phyloP scores from a whole-genome alignment of 2,113 vertebrate genomes.

The Orientallactaga bullata region DNA sequence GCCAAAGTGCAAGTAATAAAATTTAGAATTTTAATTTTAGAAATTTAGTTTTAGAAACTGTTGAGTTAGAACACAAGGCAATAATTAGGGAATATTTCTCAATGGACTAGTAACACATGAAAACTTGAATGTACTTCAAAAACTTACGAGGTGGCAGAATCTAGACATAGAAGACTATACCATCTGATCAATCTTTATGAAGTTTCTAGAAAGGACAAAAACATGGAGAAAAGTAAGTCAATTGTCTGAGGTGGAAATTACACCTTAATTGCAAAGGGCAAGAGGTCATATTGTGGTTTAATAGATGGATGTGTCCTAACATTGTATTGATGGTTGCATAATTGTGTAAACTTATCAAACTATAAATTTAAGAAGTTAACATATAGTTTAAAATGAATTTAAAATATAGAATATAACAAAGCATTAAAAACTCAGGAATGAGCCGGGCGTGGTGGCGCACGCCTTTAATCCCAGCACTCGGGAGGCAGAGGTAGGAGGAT shows the following conservation, averaged over 20 bases:
- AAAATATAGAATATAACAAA: not conserved
- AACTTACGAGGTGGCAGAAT: not conserved
- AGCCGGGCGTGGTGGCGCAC: too few species aligned
- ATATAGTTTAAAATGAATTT: not conserved
- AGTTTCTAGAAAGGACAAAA: conserved; percentile 25
- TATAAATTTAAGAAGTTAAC: not conserved
- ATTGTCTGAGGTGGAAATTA: not conserved
- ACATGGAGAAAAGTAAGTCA: not conserved
- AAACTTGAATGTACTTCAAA: not conserved
- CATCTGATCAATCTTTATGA: not conserved
- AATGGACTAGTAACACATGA: not conserved
- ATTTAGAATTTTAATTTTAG: too few species aligned
- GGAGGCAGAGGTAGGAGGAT: too few species aligned
- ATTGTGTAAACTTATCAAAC: not conserved
- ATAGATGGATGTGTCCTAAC: not conserved
- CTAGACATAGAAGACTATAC: not conserved
- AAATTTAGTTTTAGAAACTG: too few species aligned
- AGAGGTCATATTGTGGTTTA: not conserved
- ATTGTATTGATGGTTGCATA: not conserved
- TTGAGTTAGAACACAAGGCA: not conserved
- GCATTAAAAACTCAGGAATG: not conserved
- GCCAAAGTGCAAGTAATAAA: not conserved
- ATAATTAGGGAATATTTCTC: not conserved
- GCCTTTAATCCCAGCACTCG: too few species aligned
- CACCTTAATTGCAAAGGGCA: not conserved